Evolutionary conservation across 2,113 vertebrate species (phyloP), one percentile per base, ranked within the genome.

Genomic region (Onychostruthus taczanowskii): DNA sequence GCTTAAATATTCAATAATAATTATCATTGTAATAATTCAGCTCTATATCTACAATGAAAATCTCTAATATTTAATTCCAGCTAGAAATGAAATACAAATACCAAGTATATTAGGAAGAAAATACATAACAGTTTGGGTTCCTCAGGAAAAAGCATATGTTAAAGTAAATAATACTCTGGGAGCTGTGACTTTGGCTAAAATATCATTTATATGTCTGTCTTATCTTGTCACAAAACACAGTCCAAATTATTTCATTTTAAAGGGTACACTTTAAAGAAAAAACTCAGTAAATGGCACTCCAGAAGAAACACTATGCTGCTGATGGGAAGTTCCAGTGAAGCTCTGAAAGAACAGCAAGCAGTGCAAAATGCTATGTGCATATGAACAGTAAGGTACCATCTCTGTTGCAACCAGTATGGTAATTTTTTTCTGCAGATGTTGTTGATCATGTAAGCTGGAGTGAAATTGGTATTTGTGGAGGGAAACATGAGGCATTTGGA

Each of bases 1-100:
- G 43, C 72, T 89, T 56, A 66, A 95, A 59, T 86, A 92, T 70
- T 82, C 74, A 94, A 70, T 79, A 92, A 66, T 73, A 69, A 92
- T 95, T 67, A 82, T 61, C 66, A 81, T 58, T 74, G 16, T 69
- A 89, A 89, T 82, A 89, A 91, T 89, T 76, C 77, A 72, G 35
- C 52, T 79, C 44, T 58, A 11, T 37, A 83, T 85, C 44, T 77
- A 84, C 63, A 89, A 68, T 35, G 5, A 70, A 92, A 85, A 84
- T 81, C 31, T 77, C 72, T 74, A 75, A 84, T 87, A 80, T 79
- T 89, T 95, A 58, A 88, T 94, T 92, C 33, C 52, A 85, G 14
- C 62, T 94, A 73, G 49, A n/a, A 37, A 66, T 63, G 33, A 85
- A 94, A 88, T 76, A 68, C 73, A 80, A 89, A 83, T 75, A 73